These are phyloP conservation scores for Anastrepha obliqua DNA, from an alignment of 1,140 invertebrate genomes.

Conservation along the genomic window DNA sequence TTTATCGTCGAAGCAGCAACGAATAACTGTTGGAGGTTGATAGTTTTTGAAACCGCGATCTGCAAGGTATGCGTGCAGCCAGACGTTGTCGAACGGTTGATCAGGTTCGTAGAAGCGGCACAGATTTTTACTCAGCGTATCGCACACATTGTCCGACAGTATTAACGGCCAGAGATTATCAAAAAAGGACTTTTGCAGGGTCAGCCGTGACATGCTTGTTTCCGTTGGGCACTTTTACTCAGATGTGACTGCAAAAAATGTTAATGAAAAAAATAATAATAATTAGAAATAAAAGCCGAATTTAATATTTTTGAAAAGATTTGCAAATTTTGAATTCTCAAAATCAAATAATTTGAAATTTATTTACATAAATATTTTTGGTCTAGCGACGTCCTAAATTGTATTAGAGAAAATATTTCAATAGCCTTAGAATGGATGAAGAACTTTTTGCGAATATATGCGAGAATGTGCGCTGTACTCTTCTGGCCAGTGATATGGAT, in stretches of 20 bases:
- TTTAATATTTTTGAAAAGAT: no score
- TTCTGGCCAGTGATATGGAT: constrained; percentile 48
- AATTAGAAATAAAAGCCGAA: neutral
- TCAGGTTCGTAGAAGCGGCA: constrained; percentile 59
- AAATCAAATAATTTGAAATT: neutral
- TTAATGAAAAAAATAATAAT: no score
- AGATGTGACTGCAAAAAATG: no score
- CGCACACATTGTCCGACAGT: constrained; percentile 65
- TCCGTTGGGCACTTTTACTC: neutral
- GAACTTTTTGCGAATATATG: constrained; percentile 41
- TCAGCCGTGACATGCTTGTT: neutral
- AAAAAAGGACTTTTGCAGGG: constrained; percentile 62
- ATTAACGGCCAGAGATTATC: constrained; percentile 67
- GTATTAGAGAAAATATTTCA: no score
- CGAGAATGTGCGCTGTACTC: constrained; percentile 18
- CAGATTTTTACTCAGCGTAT: constrained; percentile 56
- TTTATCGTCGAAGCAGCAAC: constrained; percentile 58
- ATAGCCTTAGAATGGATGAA: constrained; percentile 28
- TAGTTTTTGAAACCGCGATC: constrained; percentile 63
- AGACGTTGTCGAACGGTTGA: constrained; percentile 60
- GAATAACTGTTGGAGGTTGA: constrained; percentile 60
- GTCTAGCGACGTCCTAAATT: no score
- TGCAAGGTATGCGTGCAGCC: constrained; percentile 63
- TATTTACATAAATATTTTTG: no score
- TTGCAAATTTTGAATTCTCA: neutral